Conservation (phyloP, 2,888 invertebrate genomes). For the Morpho helenor region DNA sequence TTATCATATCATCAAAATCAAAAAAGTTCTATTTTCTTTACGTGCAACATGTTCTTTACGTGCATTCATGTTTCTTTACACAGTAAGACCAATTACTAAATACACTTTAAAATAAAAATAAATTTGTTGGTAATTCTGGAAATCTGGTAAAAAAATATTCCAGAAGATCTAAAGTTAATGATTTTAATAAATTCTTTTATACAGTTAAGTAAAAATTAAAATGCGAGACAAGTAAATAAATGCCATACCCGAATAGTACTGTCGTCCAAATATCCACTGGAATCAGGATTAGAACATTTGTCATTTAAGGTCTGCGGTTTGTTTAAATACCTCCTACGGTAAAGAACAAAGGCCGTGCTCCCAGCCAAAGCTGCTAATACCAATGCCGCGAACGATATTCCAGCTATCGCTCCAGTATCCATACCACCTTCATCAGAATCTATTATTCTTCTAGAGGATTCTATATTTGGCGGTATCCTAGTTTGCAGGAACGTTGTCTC, state of each 20-base stretch:
- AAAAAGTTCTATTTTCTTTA: too few relatives aligned
- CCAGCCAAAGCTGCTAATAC: conserved; percentile 82
- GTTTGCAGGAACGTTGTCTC: conserved; percentile 68
- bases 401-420: conserved; percentile 82
- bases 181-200: too few relatives aligned
- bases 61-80: too few relatives aligned
- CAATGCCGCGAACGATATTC: conserved; percentile 84
- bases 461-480: conserved; percentile 61
- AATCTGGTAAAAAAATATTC: too few relatives aligned
- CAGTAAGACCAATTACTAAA: too few relatives aligned
- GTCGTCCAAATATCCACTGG: conserved; percentile 92
- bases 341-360: conserved; percentile 83
- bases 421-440: conserved; percentile 58
- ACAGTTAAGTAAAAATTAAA: too few relatives aligned
- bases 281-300: conserved; percentile 91
- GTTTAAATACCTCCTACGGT: conserved; percentile 86
- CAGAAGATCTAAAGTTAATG: too few relatives aligned
- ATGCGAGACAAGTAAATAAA: too few relatives aligned
- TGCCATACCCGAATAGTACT: conserved; percentile 86
- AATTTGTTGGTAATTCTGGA: too few relatives aligned
- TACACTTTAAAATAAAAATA: too few relatives aligned
- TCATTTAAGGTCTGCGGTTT: conserved; percentile 91
- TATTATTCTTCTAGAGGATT: conserved; percentile 60
- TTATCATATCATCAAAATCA: too few relatives aligned
- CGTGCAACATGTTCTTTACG: too few relatives aligned